phyloP scores from a whole-genome alignment of 1,140 invertebrate species.

The Leptopilina boulardi region DNA sequence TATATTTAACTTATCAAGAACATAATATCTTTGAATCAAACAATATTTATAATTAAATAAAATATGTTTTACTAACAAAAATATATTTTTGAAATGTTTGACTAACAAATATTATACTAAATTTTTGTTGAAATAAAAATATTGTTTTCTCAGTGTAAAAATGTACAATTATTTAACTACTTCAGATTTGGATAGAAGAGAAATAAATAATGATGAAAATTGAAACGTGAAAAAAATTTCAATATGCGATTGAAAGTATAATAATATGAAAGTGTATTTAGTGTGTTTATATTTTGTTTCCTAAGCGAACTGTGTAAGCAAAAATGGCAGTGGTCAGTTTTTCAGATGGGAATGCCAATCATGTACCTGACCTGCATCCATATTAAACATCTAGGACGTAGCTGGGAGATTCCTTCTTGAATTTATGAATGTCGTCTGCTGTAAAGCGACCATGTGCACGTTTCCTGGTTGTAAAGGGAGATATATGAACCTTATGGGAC shows the following conservation, averaged over 20 bases:
- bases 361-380: slow-evolving; percentile 32
- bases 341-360: slow-evolving; percentile 28
- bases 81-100: too few relatives aligned
- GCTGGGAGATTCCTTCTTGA: slow-evolving; percentile 39
- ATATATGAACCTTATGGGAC: slow-evolving; percentile 60
- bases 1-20: too few relatives aligned
- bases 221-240: background rate
- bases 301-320: background rate
- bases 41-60: too few relatives aligned
- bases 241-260: background rate
- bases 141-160: too few relatives aligned
- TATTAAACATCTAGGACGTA: slow-evolving; percentile 29
- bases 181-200: too few relatives aligned
- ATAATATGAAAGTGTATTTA: slow-evolving; percentile 2
- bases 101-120: too few relatives aligned
- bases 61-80: too few relatives aligned
- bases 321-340: slow-evolving; percentile 27
- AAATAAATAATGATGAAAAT: too few relatives aligned
- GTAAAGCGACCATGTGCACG: slow-evolving; percentile 49
- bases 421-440: slow-evolving; percentile 56
- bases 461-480: slow-evolving; percentile 59
- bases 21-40: too few relatives aligned
- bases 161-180: too few relatives aligned
- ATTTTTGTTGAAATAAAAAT: too few relatives aligned
- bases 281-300: background rate